These are phyloP conservation scores for human DNA, from an alignment of 2,113 vertebrate genomes.

Conservation along the genomic window GRCh38 chr3:71202501-71203000, in stretches of 20 bases:
- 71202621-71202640: background rate
- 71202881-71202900: fast-evolving
- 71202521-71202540: background rate
- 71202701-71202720: background rate
- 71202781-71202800: background rate
- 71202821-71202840: background rate
- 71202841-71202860: background rate
- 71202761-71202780: background rate
- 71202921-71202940: background rate
- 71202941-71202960: background rate
- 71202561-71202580: background rate
- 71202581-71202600: background rate
- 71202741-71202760: background rate
- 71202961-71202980: background rate
- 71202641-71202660: background rate
- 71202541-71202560: background rate
- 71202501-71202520: background rate
- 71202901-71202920: no score
- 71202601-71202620: background rate
- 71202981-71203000: background rate
- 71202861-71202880: background rate
- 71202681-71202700: background rate
- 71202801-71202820: background rate
- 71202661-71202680: background rate
- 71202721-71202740: background rate